phyloP scores from a whole-genome alignment of 2,797 vertebrate species.

The Ctenopoma kingsleyae region DNA sequence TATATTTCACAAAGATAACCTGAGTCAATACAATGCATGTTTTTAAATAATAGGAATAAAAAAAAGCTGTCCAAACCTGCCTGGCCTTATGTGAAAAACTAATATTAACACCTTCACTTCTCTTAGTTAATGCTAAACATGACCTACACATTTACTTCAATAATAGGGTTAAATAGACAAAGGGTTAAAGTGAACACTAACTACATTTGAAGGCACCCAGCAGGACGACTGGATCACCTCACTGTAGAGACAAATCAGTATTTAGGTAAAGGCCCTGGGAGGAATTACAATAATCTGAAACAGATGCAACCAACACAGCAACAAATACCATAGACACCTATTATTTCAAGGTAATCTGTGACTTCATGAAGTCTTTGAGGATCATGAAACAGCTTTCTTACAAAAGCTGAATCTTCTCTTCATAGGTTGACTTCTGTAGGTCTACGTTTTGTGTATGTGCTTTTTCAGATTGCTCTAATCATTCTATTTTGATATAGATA shows the following conservation, averaged over 20 bases:
- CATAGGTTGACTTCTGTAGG: too few species aligned
- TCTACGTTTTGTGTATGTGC: too few species aligned
- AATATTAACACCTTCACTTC: too few species aligned
- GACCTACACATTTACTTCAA: background rate
- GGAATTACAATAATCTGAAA: slow-evolving; percentile 41
- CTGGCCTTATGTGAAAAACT: background rate
- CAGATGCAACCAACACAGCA: slow-evolving; percentile 20
- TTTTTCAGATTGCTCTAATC: background rate
- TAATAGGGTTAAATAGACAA: background rate
- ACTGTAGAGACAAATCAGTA: slow-evolving; percentile 23
- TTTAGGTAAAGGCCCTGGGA: background rate
- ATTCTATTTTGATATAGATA: slow-evolving; percentile 1
- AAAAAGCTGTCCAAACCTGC: too few species aligned
- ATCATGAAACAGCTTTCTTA: too few species aligned
- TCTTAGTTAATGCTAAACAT: background rate
- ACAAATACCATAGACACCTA: background rate
- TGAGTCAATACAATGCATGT: too few species aligned
- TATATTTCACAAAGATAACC: too few species aligned
- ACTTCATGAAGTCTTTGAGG: background rate
- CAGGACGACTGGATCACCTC: background rate
- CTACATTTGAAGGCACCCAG: background rate
- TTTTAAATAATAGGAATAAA: too few species aligned
- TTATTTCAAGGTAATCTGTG: background rate
- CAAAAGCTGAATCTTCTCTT: too few species aligned
- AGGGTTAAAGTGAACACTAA: background rate